These are phyloP conservation scores for Cotesia glomerata DNA, from an alignment of 1,140 invertebrate genomes.

Conservation along the genomic window DNA sequence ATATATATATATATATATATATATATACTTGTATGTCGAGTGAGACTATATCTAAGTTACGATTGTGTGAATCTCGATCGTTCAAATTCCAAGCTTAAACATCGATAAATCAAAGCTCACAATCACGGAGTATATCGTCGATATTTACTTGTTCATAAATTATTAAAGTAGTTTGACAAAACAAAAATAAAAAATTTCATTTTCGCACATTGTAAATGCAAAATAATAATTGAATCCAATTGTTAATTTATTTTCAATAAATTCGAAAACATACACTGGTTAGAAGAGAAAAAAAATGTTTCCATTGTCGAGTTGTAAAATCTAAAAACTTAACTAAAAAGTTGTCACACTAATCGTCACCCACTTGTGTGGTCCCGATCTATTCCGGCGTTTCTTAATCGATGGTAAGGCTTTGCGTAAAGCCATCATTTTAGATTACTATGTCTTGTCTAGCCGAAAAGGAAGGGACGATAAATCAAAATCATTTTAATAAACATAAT, in stretches of 20 bases:
- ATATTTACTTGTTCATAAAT: constrained; percentile 45
- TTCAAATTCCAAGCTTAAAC: constrained; percentile 28
- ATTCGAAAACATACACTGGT: neutral
- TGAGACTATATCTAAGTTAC: neutral
- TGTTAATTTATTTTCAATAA: neutral
- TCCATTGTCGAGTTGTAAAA: too few relatives aligned
- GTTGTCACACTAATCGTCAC: constrained; percentile 15
- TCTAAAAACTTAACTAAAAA: neutral
- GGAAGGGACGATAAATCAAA: constrained; percentile 39
- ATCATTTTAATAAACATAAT: constrained; percentile 36
- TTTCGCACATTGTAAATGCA: too few relatives aligned
- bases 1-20: neutral
- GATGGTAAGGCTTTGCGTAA: neutral
- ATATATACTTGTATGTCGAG: constrained; percentile 25
- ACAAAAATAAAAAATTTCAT: too few relatives aligned
- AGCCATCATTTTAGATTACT: constrained; percentile 17
- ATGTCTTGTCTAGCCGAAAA: constrained; percentile 9
- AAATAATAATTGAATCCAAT: too few relatives aligned
- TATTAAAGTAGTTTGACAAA: constrained; percentile 31
- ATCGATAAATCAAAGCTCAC: constrained; percentile 48
- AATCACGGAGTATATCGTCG: constrained; percentile 50
- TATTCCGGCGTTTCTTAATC: constrained; percentile 16
- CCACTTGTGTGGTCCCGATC: constrained; percentile 26
- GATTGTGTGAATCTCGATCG: constrained; percentile 5
- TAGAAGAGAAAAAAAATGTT: too few relatives aligned